Conservation (phyloP, 2,888 invertebrate species). For the Byasa hedistus region DNA sequence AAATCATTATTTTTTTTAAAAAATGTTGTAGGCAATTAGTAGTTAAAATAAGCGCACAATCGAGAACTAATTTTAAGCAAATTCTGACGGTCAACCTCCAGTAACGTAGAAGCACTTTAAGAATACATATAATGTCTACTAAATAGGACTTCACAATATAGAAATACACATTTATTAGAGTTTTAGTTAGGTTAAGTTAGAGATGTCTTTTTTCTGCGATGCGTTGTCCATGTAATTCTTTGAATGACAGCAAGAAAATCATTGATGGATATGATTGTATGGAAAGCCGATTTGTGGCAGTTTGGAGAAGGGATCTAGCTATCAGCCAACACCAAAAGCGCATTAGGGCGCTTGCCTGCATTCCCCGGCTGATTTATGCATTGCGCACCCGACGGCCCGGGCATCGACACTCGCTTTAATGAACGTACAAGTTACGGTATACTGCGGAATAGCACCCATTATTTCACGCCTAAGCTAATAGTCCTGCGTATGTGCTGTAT, state of each 20-base stretch:
- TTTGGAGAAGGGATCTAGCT: conserved; percentile 48
- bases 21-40: too few relatives aligned
- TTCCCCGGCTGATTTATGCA: conserved; percentile 76
- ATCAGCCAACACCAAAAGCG: conserved; percentile 76
- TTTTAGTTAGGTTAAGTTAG: too few relatives aligned
- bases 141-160: too few relatives aligned
- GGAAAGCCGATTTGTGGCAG: conserved; percentile 44
- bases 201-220: neutral
- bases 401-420: conserved; percentile 71
- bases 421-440: conserved; percentile 72
- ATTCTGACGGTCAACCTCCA: too few relatives aligned
- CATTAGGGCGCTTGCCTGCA: conserved; percentile 73
- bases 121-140: too few relatives aligned
- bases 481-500: conserved; percentile 49
- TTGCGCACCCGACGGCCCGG: conserved; percentile 63
- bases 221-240: conserved; percentile 2
- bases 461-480: conserved; percentile 71
- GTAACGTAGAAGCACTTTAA: too few relatives aligned
- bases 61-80: too few relatives aligned
- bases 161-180: too few relatives aligned
- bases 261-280: conserved; percentile 36
- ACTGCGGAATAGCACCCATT: conserved; percentile 69
- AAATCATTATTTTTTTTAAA: too few relatives aligned
- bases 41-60: too few relatives aligned
- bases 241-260: conserved; percentile 24